Evolutionary conservation across 64 coral and sea anemone genomes (phyloP), one percentile per base, ranked within the genome.

Genomic region (Hydrozoanthus tunicans): DNA sequence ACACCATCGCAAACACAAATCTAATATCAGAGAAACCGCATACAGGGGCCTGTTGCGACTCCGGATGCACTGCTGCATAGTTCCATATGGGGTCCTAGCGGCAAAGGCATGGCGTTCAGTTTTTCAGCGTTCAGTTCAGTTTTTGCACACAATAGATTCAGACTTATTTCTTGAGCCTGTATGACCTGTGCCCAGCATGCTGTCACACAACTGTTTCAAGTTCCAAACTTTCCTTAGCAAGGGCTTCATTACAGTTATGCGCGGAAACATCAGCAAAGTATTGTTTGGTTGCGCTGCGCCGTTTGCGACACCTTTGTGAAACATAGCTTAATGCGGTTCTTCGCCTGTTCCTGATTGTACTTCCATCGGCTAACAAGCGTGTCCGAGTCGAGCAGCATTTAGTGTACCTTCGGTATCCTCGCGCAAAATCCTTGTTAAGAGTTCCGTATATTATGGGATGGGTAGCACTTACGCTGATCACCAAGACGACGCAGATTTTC

Each of bases 401-500:
- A 43, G 83, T 27, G 53, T 73, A 86, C 11, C 54, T 69, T 24
- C 11, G 68, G 53, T 59, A 86, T 5, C 83, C 83, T 10, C 68
- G 67, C 3, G 67, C 83, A 69, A 86, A 86, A 58, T 86, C 83
- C 24, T 73, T 58, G 53, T 73, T 86, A 2, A 86, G 83, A 27
- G 83, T 73, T 11, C 83, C 69, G 68, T 86, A 86, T 86, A 91
- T 94, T 88, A 89, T 88, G 32, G 93, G 93, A 86, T 96, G 94
- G 17, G 94, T 81, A 5, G 94, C 94, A 9, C 94, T 96, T 5
- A 89, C 83, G 1, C 91, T 91, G 3, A 96, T 93, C 5, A 96
- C 91, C 1, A 96, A 80, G 0, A 96, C 73, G 23, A 96, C 94
- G 52, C 94, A 96, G 14, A 96, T 90, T 82, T 96, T 96, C 91